phyloP scores from a whole-genome alignment of 2,888 invertebrate genomes.

The Oligia latruncula region DNA sequence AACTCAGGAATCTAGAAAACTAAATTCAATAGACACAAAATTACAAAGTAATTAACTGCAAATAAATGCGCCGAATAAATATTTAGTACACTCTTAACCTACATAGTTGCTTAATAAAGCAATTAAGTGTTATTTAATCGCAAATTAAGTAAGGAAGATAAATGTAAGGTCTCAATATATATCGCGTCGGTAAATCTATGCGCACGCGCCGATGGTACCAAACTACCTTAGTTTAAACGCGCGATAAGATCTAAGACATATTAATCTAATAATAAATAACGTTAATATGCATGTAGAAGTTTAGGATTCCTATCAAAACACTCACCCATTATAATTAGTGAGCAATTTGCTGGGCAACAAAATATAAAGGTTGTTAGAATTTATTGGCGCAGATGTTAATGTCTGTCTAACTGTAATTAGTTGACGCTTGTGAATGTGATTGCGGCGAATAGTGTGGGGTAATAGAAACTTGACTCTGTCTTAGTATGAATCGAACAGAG shows the following conservation, averaged over 20 bases:
- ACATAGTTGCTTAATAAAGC: slow-evolving; percentile 63
- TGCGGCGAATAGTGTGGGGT: slow-evolving; percentile 21
- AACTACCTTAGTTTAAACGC: slow-evolving; percentile 62
- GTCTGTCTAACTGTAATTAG: slow-evolving; percentile 29
- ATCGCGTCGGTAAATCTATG: slow-evolving; percentile 64
- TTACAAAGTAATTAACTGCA: slow-evolving; percentile 26
- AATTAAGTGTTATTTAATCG: slow-evolving; percentile 62
- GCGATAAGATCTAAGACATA: slow-evolving; percentile 74
- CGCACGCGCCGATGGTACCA: slow-evolving; percentile 63
- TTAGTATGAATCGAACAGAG: neutral
- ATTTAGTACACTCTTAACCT: slow-evolving; percentile 51
- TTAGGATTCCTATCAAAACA: slow-evolving; percentile 64
- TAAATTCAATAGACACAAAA: slow-evolving; percentile 18
- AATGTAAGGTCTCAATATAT: slow-evolving; percentile 61
- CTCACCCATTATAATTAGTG: slow-evolving; percentile 72
- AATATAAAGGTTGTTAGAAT: slow-evolving; percentile 51
- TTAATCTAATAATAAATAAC: slow-evolving; percentile 75
- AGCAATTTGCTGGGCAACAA: slow-evolving; percentile 60
- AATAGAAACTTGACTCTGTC: neutral
- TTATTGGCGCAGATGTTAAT: slow-evolving; percentile 54
- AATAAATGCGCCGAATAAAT: slow-evolving; percentile 51
- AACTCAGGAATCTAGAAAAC: neutral
- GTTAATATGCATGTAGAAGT: slow-evolving; percentile 72
- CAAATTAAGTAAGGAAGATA: slow-evolving; percentile 65
- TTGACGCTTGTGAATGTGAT: slow-evolving; percentile 28